These are phyloP conservation scores for Melinaea menophilus DNA, from an alignment of 2,888 invertebrate genomes.

Conservation along the genomic window DNA sequence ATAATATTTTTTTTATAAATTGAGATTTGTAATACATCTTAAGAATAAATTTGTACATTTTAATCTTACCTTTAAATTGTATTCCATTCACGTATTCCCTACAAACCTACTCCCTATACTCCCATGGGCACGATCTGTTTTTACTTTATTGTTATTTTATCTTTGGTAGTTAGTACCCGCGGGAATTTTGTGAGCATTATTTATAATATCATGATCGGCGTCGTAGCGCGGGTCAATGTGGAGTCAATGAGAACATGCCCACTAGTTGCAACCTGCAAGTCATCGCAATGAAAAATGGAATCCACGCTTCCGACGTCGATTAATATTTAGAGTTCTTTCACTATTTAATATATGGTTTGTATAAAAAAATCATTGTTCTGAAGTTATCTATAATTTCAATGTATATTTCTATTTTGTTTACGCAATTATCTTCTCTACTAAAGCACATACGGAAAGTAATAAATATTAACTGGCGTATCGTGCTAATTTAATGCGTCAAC, in stretches of 20 bases:
- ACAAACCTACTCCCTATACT: slow-evolving; percentile 23
- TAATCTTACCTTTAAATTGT: not conserved
- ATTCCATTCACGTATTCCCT: slow-evolving; percentile 11
- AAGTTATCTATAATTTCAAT: slow-evolving; percentile 27
- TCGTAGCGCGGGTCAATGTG: slow-evolving; percentile 67
- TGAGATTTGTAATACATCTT: not conserved
- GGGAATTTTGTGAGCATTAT: slow-evolving; percentile 67
- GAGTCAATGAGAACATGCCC: slow-evolving; percentile 73
- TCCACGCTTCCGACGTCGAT: slow-evolving; percentile 71
- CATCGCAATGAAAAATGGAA: slow-evolving; percentile 66
- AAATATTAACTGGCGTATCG: slow-evolving; percentile 69
- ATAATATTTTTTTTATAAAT: no score
- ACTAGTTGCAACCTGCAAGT: slow-evolving; percentile 72
- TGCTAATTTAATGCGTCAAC: slow-evolving; percentile 73
- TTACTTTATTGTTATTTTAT: slow-evolving; percentile 49
- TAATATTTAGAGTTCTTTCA: slow-evolving; percentile 36
- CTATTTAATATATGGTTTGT: slow-evolving; percentile 17
- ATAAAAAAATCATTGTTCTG: slow-evolving; percentile 17
- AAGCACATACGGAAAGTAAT: slow-evolving; percentile 64
- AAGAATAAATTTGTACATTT: not conserved
- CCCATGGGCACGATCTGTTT: slow-evolving; percentile 65
- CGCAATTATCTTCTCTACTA: slow-evolving; percentile 65
- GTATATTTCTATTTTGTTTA: slow-evolving; percentile 9
- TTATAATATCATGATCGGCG: slow-evolving; percentile 67
- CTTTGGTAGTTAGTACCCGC: slow-evolving; percentile 52